These are phyloP conservation scores for Sminthurides bifidus DNA, from an alignment of 1,140 invertebrate genomes.

Conservation along the genomic window DNA sequence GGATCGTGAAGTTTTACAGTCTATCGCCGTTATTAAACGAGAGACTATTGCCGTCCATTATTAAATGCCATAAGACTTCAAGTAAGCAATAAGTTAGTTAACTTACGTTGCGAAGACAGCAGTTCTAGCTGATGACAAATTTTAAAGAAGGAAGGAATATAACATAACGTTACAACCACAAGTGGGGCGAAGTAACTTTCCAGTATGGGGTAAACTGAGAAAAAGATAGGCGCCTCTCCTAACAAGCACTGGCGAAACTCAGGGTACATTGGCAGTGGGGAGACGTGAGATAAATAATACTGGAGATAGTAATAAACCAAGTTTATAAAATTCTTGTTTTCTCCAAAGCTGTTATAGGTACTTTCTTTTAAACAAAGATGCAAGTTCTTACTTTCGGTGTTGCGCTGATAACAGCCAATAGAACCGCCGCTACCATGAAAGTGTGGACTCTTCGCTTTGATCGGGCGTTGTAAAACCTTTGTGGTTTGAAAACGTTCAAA, in stretches of 20 bases:
- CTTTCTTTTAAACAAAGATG: neutral
- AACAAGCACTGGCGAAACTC: neutral
- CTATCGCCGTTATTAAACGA: neutral
- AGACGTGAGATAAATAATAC: neutral
- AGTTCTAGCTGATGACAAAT: neutral
- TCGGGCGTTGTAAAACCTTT: neutral
- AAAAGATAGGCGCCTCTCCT: neutral
- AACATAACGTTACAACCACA: neutral
- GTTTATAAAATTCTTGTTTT: neutral
- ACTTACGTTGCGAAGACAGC: neutral
- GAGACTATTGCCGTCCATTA: neutral
- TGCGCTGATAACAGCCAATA: neutral
- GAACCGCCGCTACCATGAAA: no score
- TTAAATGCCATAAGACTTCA: neutral
- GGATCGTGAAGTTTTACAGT: neutral
- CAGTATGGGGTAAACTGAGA: neutral
- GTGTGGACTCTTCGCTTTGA: neutral
- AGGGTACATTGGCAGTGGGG: neutral
- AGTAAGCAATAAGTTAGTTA: neutral
- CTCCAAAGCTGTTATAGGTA: neutral
- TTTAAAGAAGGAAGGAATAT: neutral
- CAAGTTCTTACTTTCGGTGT: neutral
- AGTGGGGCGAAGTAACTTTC: slow-evolving; percentile 6
- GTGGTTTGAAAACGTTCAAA: neutral
- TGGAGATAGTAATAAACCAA: neutral